Evolutionary conservation across 2,113 vertebrate genomes (phyloP).

Genomic region (Fregata magnificens): DNA sequence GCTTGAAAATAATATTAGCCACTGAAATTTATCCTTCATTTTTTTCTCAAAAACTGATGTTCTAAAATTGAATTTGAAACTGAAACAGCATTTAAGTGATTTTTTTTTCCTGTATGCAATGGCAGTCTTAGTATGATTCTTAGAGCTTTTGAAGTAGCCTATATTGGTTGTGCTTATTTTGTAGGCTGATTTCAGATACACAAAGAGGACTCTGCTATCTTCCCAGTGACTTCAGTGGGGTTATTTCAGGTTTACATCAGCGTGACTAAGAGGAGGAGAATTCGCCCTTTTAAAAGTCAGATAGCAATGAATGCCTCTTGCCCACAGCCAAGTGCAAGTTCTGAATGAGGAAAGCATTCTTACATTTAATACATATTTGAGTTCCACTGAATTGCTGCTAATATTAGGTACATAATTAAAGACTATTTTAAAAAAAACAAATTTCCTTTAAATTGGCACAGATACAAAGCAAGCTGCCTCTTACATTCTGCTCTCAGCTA

Average conservation of each 20-base stretch:
- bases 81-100: background rate
- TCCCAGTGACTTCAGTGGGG: background rate
- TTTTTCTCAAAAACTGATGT: background rate
- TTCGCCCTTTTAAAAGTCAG: background rate
- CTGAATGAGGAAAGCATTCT: background rate
- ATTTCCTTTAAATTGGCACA: background rate
- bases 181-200: slow-evolving; percentile 9
- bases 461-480: background rate
- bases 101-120: background rate
- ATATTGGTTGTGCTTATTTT: background rate
- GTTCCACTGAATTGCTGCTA: background rate
- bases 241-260: slow-evolving; percentile 13
- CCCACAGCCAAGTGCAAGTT: background rate
- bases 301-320: background rate
- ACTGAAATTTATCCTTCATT: background rate
- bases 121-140: background rate
- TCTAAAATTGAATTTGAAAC: background rate
- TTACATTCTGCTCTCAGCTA: background rate
- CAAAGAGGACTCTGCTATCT: background rate
- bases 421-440: background rate
- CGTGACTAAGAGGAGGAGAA: background rate
- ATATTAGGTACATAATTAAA: background rate
- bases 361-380: background rate
- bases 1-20: background rate
- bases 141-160: background rate